Conservation (phyloP, 2,888 invertebrate genomes). For the Archaeoteleia sp. region DNA sequence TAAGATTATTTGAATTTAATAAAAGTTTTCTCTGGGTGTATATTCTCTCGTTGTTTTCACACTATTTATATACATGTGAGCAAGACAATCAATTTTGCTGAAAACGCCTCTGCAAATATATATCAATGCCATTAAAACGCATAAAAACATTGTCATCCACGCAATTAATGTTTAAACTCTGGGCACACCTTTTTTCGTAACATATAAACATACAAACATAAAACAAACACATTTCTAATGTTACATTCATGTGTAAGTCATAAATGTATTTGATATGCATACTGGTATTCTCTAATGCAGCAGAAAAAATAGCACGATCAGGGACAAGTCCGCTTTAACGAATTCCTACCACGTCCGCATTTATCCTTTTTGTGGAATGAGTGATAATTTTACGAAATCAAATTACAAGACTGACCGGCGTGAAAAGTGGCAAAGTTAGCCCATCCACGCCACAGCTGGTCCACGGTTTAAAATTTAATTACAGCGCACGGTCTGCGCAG, state of each 20-base stretch:
- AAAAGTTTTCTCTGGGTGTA: no score
- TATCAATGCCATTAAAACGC: no score
- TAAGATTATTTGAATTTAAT: no score
- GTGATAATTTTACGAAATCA: constrained; percentile 72
- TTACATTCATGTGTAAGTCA: constrained; percentile 5
- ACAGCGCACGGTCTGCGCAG: constrained; percentile 63
- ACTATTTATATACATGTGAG: no score
- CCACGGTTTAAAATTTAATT: constrained; percentile 70
- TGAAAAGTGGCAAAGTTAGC: constrained; percentile 69
- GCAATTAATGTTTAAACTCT: no score
- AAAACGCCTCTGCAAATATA: no score
- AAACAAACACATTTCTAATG: no score
- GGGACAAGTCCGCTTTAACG: constrained; percentile 51
- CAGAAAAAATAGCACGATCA: constrained; percentile 46
- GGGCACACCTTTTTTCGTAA: no score
- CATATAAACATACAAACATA: no score
- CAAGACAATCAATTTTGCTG: no score
- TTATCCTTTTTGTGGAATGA: constrained; percentile 72
- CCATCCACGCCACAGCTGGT: constrained; percentile 57
- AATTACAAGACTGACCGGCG: constrained; percentile 67
- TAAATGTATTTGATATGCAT: constrained; percentile 46
- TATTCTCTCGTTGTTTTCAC: no score
- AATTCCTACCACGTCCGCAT: constrained; percentile 70
- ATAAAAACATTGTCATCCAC: no score
- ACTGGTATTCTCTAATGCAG: constrained; percentile 49